These are phyloP conservation scores for Timema podura DNA, from an alignment of 2,888 invertebrate genomes.

Conservation along the genomic window DNA sequence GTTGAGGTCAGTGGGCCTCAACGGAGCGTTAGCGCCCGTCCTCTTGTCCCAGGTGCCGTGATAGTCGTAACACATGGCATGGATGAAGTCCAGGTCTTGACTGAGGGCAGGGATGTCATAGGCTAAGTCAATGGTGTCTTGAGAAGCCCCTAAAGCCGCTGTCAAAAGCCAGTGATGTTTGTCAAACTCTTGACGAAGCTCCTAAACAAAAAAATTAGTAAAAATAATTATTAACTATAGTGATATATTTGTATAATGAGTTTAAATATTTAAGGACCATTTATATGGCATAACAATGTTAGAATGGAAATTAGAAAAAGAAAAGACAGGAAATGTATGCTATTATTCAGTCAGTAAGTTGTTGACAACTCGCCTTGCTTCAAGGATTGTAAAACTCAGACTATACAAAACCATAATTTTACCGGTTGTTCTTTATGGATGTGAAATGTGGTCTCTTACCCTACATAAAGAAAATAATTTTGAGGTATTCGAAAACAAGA, in stretches of 20 bases:
- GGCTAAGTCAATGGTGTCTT: conserved; percentile 67
- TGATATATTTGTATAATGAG: conserved; percentile 15
- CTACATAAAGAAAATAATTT: too few species aligned
- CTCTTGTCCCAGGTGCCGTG: conserved; percentile 77
- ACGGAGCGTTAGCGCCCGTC: conserved; percentile 75
- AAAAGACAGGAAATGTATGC: background rate
- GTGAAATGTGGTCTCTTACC: too few species aligned
- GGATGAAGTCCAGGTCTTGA: conserved; percentile 52
- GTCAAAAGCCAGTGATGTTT: conserved; percentile 66
- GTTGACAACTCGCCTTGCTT: too few species aligned
- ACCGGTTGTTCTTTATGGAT: too few species aligned
- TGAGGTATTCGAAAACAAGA: too few species aligned
- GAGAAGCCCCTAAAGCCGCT: conserved; percentile 77
- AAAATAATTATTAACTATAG: too few species aligned
- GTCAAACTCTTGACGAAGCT: conserved; percentile 66
- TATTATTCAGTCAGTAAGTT: too few species aligned
- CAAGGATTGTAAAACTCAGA: too few species aligned
- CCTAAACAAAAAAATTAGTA: conserved; percentile 46
- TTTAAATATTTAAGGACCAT: background rate
- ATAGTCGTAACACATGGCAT: conserved; percentile 88
- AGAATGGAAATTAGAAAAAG: conserved; percentile 17
- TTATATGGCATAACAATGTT: conserved; percentile 20
- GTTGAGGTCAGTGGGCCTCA: conserved; percentile 50
- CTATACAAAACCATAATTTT: too few species aligned
- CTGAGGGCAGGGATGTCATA: conserved; percentile 69